phyloP scores from a whole-genome alignment of 2,888 invertebrate species.

The Eupithecia centaureata region DNA sequence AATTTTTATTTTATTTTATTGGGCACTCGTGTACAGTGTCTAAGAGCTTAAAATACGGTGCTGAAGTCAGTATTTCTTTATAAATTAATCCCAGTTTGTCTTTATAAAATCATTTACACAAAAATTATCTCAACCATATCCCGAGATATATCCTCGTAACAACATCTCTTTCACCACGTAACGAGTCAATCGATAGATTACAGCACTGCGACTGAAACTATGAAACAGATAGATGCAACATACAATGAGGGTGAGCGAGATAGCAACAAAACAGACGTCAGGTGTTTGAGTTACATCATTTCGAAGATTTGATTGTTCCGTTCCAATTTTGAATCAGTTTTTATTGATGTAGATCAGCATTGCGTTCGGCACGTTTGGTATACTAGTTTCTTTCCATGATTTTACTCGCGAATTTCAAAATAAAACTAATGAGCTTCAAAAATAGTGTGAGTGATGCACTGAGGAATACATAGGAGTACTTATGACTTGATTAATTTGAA shows the following conservation, averaged over 20 bases:
- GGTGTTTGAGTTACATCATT: constrained; percentile 37
- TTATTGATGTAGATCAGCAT: not conserved
- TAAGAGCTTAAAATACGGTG: not conserved
- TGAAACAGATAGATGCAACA: constrained; percentile 46
- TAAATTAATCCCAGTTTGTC: not conserved
- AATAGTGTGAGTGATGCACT: too few relatives aligned
- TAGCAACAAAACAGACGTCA: constrained; percentile 24
- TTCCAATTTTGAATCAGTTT: not conserved
- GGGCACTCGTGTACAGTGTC: too few relatives aligned
- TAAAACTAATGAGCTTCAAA: too few relatives aligned
- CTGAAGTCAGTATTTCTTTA: not conserved
- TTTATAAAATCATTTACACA: not conserved
- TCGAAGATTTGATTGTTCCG: constrained; percentile 16
- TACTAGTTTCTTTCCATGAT: not conserved
- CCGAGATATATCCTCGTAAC: constrained; percentile 39
- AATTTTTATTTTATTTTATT: too few relatives aligned
- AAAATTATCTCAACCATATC: constrained; percentile 20
- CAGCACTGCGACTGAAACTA: constrained; percentile 46
- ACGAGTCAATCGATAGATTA: constrained; percentile 57
- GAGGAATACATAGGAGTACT: too few relatives aligned
- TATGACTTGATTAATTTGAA: too few relatives aligned
- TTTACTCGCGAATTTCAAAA: not conserved
- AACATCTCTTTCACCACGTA: constrained; percentile 21
- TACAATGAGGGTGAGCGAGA: constrained; percentile 45
- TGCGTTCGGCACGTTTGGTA: not conserved